These are phyloP conservation scores for Tolmerus cingulatus DNA, from an alignment of 2,888 invertebrate genomes.

Conservation along the genomic window DNA sequence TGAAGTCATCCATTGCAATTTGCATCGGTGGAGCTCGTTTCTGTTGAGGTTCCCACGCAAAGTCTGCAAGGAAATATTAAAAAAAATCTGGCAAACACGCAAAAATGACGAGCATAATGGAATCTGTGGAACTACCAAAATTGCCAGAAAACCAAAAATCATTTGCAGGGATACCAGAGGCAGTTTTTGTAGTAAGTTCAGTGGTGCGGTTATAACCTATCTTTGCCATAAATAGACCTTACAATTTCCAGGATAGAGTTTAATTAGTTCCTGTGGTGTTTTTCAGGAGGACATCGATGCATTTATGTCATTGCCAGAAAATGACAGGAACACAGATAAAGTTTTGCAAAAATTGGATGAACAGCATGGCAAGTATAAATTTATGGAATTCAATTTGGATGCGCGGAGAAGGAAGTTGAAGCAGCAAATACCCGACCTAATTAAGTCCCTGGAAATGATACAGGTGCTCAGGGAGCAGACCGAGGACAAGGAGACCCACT, in stretches of 20 bases:
- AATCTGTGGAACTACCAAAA: constrained; percentile 61
- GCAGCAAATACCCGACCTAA: constrained; percentile 93
- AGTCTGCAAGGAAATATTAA: background rate
- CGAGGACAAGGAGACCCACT: constrained; percentile 81
- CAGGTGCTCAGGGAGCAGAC: constrained; percentile 84
- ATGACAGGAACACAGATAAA: constrained; percentile 82
- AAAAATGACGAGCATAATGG: constrained; percentile 59
- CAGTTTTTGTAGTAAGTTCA: constrained; percentile 81
- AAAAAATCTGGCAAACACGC: background rate
- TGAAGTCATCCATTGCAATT: constrained; percentile 10
- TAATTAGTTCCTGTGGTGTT: constrained; percentile 4
- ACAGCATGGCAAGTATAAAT: constrained; percentile 94
- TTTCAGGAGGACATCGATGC: constrained; percentile 92
- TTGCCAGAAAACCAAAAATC: constrained; percentile 65
- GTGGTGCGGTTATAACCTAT: background rate
- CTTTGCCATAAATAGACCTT: background rate
- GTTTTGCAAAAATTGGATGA: constrained; percentile 89
- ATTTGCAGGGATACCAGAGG: constrained; percentile 87
- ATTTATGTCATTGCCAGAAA: constrained; percentile 86
- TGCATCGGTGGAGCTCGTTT: background rate
- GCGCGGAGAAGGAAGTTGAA: constrained; percentile 87
- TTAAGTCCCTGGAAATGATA: constrained; percentile 90
- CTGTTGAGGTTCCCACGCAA: background rate
- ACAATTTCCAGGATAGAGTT: background rate
- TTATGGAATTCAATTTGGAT: constrained; percentile 92